These are phyloP conservation scores for Trichomycterus rosablanca DNA, from an alignment of 2,113 vertebrate species.

Conservation along the genomic window DNA sequence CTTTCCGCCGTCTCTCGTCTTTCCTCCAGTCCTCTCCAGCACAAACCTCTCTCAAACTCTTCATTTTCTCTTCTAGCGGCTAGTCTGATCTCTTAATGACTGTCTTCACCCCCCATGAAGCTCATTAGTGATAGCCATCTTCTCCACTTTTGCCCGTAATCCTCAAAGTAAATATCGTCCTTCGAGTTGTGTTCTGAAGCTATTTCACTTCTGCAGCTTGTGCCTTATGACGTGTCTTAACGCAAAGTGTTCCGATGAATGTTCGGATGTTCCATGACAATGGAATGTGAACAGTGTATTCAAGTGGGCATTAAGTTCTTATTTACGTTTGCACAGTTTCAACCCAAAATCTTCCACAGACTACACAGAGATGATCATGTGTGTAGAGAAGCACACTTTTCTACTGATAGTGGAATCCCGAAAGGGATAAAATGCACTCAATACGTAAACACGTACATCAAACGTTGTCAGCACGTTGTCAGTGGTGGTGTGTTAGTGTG, in stretches of 20 bases:
- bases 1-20: not conserved
- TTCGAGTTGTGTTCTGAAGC: not conserved
- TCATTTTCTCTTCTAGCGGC: constrained; percentile 41
- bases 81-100: constrained; percentile 36
- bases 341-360: too few species aligned
- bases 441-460: too few species aligned
- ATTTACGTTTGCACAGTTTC: too few species aligned
- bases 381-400: too few species aligned
- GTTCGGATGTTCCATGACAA: too few species aligned
- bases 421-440: too few species aligned
- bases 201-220: not conserved
- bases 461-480: too few species aligned
- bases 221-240: not conserved
- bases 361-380: too few species aligned
- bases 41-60: not conserved
- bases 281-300: too few species aligned
- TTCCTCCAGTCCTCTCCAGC: not conserved
- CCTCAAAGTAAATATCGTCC: constrained; percentile 27
- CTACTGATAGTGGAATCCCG: too few species aligned
- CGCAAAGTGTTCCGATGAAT: not conserved
- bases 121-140: constrained; percentile 34
- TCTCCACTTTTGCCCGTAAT: constrained; percentile 17
- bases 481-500: too few species aligned
- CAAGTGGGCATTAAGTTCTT: too few species aligned
- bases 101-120: constrained; percentile 22